Conservation (phyloP, 2,113 vertebrate genomes). For the Polypterus bichir region DNA sequence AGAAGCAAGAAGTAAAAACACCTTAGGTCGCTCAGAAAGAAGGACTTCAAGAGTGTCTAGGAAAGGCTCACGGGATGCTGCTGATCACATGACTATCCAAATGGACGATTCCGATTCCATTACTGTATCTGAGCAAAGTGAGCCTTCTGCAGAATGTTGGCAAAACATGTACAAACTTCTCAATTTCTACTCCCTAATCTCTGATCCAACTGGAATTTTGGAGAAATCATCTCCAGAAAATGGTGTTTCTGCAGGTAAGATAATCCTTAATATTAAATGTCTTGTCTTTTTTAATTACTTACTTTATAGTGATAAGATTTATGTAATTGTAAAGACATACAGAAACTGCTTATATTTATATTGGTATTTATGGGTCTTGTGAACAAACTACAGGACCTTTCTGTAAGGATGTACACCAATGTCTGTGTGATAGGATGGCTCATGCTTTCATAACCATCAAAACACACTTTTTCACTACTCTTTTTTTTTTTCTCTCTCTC, state of each 20-base stretch:
- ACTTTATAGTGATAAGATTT: no score
- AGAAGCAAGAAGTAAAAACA: constrained; percentile 73
- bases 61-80: constrained; percentile 92
- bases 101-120: constrained; percentile 98
- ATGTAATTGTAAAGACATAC: no score
- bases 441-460: no score
- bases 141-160: constrained; percentile 96
- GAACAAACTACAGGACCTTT: no score
- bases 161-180: constrained; percentile 98
- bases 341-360: no score
- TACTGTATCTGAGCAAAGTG: constrained; percentile 93
- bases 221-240: constrained; percentile 80
- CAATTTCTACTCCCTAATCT: constrained; percentile 97
- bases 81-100: constrained; percentile 85
- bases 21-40: constrained; percentile 74
- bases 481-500: no score
- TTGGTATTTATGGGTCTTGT: no score
- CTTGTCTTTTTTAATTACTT: background rate
- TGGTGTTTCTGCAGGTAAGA: constrained; percentile 66
- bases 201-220: constrained; percentile 90
- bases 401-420: no score
- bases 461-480: no score
- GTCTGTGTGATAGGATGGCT: no score
- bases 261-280: background rate
- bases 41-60: constrained; percentile 88